Evolutionary conservation across 2,113 vertebrate genomes (phyloP).

Genomic region (Scopus umbretta): DNA sequence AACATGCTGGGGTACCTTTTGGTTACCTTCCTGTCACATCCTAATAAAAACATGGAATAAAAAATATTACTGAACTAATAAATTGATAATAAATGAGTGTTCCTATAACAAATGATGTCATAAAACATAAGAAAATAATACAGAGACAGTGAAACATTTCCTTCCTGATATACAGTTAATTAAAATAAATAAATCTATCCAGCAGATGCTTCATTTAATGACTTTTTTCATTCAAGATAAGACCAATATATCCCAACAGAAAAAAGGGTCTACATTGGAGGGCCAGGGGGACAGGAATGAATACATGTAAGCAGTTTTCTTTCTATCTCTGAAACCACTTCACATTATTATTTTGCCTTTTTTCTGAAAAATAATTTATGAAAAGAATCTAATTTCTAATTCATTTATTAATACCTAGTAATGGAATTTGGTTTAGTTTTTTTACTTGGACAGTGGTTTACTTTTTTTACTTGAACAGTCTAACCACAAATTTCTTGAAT

Average conservation of each 20-base stretch:
- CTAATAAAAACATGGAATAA: not conserved
- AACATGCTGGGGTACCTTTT: not conserved
- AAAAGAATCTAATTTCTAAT: not conserved
- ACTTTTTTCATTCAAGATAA: constrained; percentile 51
- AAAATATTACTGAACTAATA: not conserved
- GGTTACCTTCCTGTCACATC: not conserved
- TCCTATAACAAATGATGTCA: constrained; percentile 35
- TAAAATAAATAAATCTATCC: constrained; percentile 43
- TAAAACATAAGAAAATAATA: constrained; percentile 51
- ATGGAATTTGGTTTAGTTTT: not conserved
- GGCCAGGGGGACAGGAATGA: not conserved
- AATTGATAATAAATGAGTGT: not conserved
- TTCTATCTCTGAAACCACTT: not conserved
- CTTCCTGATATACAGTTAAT: constrained; percentile 37
- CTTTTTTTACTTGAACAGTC: too few species aligned
- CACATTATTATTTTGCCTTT: not conserved
- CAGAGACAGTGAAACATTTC: constrained; percentile 32
- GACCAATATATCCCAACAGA: constrained; percentile 27
- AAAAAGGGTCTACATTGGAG: not conserved
- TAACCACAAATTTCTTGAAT: not conserved
- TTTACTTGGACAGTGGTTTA: too few species aligned
- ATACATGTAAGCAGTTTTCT: not conserved
- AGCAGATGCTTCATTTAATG: constrained; percentile 43
- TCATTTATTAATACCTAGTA: not conserved
- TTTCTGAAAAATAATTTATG: not conserved